These are phyloP conservation scores for Camponotus floridanus DNA, from an alignment of 1,140 invertebrate species.

Conservation along the genomic window DNA sequence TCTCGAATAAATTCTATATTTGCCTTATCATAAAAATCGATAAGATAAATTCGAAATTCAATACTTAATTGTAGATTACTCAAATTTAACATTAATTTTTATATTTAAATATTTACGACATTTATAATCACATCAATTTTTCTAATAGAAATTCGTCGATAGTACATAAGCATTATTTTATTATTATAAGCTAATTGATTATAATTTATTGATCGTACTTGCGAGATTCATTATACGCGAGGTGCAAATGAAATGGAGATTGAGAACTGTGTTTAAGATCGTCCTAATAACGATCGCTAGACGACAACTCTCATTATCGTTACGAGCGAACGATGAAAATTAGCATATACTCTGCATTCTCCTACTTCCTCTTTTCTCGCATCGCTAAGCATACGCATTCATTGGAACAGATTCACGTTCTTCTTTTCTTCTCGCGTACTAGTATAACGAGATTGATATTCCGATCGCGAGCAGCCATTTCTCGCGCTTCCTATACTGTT, in stretches of 20 bases:
- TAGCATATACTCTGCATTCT: constrained; percentile 78
- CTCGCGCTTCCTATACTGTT: background rate
- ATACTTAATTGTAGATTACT: background rate
- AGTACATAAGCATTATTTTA: background rate
- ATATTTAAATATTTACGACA: too few species aligned
- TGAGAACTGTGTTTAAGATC: background rate
- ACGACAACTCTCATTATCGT: constrained; percentile 79
- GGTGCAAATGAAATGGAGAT: background rate
- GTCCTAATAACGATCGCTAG: constrained; percentile 15
- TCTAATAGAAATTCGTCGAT: too few species aligned
- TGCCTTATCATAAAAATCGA: constrained; percentile 17
- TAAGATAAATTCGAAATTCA: constrained; percentile 23
- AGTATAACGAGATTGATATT: constrained; percentile 20
- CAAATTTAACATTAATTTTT: too few species aligned
- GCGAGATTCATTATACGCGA: background rate
- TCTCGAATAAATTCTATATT: background rate
- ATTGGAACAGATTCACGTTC: constrained; percentile 72
- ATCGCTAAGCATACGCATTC: constrained; percentile 78
- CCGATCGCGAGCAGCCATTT: background rate
- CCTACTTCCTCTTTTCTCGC: constrained; percentile 79
- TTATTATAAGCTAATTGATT: background rate
- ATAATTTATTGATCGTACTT: background rate
- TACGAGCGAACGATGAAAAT: constrained; percentile 78
- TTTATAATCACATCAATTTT: too few species aligned
- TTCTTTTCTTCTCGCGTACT: constrained; percentile 37